Evolutionary conservation across 2,888 invertebrate genomes (phyloP).

Genomic region (Eilema depressum): DNA sequence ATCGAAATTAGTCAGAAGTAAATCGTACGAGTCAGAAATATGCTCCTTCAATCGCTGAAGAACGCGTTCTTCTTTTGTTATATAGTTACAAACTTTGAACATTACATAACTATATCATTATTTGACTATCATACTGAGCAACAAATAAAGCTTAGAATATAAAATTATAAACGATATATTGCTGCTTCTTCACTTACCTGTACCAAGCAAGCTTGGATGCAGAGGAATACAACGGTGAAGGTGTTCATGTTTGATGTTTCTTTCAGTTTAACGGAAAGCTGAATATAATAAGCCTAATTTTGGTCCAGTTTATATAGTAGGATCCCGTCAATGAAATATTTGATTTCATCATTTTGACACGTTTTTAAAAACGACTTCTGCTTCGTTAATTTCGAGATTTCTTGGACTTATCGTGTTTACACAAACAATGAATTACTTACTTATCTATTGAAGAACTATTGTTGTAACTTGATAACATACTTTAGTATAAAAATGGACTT

Average conservation of each 20-base stretch:
- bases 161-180: constrained; percentile 19
- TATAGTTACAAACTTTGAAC: too few relatives aligned
- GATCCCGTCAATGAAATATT: not conserved
- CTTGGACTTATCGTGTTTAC: not conserved
- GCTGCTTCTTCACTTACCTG: constrained; percentile 46
- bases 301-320: not conserved
- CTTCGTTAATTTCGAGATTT: not conserved
- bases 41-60: too few relatives aligned
- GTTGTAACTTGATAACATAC: not conserved
- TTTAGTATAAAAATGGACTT: not conserved
- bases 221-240: constrained; percentile 50
- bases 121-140: too few relatives aligned
- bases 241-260: constrained; percentile 28
- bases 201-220: constrained; percentile 58
- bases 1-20: too few relatives aligned
- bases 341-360: not conserved
- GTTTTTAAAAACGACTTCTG: not conserved
- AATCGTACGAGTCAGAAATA: too few relatives aligned
- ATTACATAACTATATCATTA: too few relatives aligned
- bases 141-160: constrained; percentile 18
- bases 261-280: not conserved
- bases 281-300: not conserved
- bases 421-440: not conserved
- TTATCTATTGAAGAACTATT: not conserved
- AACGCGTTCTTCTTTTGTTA: too few relatives aligned